phyloP scores from a whole-genome alignment of 2,888 invertebrate genomes.

The Opisthograptis luteolata region DNA sequence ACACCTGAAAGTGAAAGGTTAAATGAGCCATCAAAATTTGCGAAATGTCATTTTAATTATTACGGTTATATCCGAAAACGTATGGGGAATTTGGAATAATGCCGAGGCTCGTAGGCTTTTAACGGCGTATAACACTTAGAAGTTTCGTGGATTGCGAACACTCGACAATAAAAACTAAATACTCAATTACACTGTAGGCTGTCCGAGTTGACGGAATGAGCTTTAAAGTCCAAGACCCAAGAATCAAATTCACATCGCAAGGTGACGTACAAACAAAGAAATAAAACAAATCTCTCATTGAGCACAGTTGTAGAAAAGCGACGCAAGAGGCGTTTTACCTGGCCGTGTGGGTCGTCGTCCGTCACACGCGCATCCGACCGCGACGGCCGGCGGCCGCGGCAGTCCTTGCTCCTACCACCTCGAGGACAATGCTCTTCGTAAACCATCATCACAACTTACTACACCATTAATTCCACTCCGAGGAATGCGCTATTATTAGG shows the following conservation, averaged over 20 bases:
- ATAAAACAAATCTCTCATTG: neutral
- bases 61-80: slow-evolving; percentile 25
- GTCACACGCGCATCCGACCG: slow-evolving; percentile 63
- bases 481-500: slow-evolving; percentile 14
- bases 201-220: too few relatives aligned
- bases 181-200: too few relatives aligned
- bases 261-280: too few relatives aligned
- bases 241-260: too few relatives aligned
- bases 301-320: neutral
- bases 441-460: slow-evolving; percentile 38
- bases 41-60: slow-evolving; percentile 42
- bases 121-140: slow-evolving; percentile 3
- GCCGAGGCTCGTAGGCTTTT: slow-evolving; percentile 18
- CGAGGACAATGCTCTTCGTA: slow-evolving; percentile 63
- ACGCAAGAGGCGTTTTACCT: slow-evolving; percentile 37
- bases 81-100: slow-evolving; percentile 25
- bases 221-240: too few relatives aligned
- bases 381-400: slow-evolving; percentile 50
- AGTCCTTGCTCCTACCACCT: slow-evolving; percentile 60
- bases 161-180: neutral
- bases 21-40: slow-evolving; percentile 45
- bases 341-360: slow-evolving; percentile 61
- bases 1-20: slow-evolving; percentile 38
- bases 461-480: slow-evolving; percentile 35
- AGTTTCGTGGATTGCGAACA: neutral